These are phyloP conservation scores for Hoplostethus mediterraneus DNA, from an alignment of 2,797 vertebrate genomes.

Conservation along the genomic window DNA sequence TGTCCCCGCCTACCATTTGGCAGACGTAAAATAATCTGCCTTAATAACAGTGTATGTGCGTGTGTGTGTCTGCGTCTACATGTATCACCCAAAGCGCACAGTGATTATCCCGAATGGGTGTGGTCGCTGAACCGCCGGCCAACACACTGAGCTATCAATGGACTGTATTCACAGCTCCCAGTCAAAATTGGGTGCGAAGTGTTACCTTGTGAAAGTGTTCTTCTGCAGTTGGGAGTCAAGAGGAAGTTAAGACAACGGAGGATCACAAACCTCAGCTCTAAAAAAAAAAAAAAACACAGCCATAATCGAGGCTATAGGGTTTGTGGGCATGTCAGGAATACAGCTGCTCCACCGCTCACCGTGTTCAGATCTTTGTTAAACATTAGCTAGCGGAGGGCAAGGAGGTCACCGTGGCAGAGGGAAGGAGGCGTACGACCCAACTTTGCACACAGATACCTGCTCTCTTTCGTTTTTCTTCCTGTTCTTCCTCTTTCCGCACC, in stretches of 20 bases:
- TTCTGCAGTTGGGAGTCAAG: constrained; percentile 45
- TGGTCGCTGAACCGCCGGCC: constrained; percentile 47
- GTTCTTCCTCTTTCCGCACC: constrained; percentile 59
- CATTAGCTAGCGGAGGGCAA: constrained; percentile 21
- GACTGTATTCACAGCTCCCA: constrained; percentile 32
- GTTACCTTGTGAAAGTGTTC: constrained; percentile 40
- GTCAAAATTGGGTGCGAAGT: constrained; percentile 13
- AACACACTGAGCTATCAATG: constrained; percentile 42
- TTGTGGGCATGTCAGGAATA: constrained; percentile 31
- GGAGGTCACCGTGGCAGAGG: not conserved
- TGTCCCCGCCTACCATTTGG: constrained; percentile 52
- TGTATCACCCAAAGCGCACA: constrained; percentile 47
- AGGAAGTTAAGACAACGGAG: constrained; percentile 66
- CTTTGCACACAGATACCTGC: constrained; percentile 6
- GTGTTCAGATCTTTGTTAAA: constrained; percentile 24
- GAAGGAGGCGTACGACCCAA: constrained; percentile 3
- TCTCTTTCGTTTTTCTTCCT: constrained; percentile 38
- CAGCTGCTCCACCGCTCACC: constrained; percentile 25
- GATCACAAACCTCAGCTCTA: constrained; percentile 49
- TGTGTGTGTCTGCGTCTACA: constrained; percentile 41
- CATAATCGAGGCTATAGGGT: constrained; percentile 26
- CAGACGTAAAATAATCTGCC: constrained; percentile 60
- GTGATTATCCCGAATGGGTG: constrained; percentile 67
- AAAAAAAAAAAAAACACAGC: constrained; percentile 55
- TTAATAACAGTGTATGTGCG: constrained; percentile 56